Percentiles rank a stretch among this genome's conserved stretches.
phyloP scores from a whole-genome alignment of 2,113 vertebrate species.

The Labeo catla region DNA sequence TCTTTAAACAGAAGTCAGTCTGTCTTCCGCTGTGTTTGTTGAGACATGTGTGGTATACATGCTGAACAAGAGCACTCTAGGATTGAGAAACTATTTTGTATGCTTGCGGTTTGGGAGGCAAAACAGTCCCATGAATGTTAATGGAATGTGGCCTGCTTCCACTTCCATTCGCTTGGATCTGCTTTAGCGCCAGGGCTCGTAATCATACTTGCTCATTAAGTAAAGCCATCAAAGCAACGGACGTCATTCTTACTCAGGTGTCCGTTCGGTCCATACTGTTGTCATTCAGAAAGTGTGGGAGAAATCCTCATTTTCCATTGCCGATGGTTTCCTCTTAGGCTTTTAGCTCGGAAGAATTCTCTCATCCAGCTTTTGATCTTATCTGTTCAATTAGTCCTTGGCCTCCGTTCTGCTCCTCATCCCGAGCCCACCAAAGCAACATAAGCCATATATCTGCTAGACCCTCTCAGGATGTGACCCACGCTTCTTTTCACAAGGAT shows the following conservation, averaged over 20 bases:
- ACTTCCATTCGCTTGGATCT: constrained; percentile 18
- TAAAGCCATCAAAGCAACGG: constrained; percentile 19
- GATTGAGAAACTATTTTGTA: constrained; percentile 16
- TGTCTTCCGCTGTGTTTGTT: constrained; percentile 42
- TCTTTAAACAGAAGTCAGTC: constrained; percentile 40
- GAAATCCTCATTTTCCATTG: constrained; percentile 24
- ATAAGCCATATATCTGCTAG: constrained; percentile 51
- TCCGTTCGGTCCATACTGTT: neutral
- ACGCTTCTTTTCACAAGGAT: constrained; percentile 48
- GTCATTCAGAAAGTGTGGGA: constrained; percentile 6
- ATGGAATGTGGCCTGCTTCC: constrained; percentile 27
- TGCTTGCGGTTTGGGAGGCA: constrained; percentile 21
- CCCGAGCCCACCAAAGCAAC: constrained; percentile 38
- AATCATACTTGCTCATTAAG: constrained; percentile 4
- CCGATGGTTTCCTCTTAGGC: neutral
- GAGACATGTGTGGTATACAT: constrained; percentile 22
- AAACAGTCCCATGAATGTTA: constrained; percentile 6
- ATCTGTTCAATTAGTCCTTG: constrained; percentile 60
- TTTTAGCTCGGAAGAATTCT: constrained; percentile 34
- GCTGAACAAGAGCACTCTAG: constrained; percentile 29
- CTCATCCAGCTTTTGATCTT: constrained; percentile 55
- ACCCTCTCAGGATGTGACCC: constrained; percentile 48
- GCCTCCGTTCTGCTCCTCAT: constrained; percentile 45
- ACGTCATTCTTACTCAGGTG: neutral
- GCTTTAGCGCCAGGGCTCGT: neutral